Percentiles rank a stretch among this genome's conserved stretches.
Conservation (phyloP, 2,888 invertebrate species). For the Phrixothrix hirtus region DNA sequence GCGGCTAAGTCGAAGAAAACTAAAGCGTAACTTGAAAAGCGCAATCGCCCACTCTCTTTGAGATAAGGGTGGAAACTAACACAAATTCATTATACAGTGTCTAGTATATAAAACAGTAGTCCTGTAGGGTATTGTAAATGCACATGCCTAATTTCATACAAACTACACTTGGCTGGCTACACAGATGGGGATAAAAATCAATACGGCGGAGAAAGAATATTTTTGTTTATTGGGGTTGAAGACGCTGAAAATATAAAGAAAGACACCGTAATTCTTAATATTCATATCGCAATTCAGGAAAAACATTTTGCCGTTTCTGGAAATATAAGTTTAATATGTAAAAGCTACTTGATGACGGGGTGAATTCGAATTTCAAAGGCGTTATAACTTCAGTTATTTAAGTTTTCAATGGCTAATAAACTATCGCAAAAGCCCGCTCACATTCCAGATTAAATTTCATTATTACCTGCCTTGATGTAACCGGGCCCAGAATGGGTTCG, state of each 20-base stretch:
- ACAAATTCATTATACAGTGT: slow-evolving; percentile 58
- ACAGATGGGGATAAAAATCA: slow-evolving; percentile 56
- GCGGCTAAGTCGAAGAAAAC: slow-evolving; percentile 22
- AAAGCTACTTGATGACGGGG: too few species aligned
- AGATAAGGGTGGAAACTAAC: slow-evolving; percentile 43
- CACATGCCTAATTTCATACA: slow-evolving; percentile 54
- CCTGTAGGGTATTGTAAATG: slow-evolving; percentile 54
- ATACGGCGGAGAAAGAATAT: slow-evolving; percentile 57
- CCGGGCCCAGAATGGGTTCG: slow-evolving; percentile 47
- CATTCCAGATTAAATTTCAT: slow-evolving; percentile 46
- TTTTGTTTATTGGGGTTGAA: slow-evolving; percentile 54
- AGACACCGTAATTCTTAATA: slow-evolving; percentile 20
- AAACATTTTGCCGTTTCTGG: background rate
- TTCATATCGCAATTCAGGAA: slow-evolving; percentile 6
- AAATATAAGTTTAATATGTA: slow-evolving; percentile 2
- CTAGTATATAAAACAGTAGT: slow-evolving; percentile 55
- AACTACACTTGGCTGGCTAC: slow-evolving; percentile 51
- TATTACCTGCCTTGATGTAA: slow-evolving; percentile 32
- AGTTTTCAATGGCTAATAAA: too few species aligned
- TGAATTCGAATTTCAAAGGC: too few species aligned
- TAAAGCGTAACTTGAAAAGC: slow-evolving; percentile 27
- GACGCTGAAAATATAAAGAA: slow-evolving; percentile 34
- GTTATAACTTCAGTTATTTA: too few species aligned
- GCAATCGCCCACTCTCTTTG: slow-evolving; percentile 34
- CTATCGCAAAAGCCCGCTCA: too few species aligned